A percentile compares a stretch with the other conserved stretches of the same genome.
Conservation (phyloP, 2,888 invertebrate genomes). For the Lissonota sp. region DNA sequence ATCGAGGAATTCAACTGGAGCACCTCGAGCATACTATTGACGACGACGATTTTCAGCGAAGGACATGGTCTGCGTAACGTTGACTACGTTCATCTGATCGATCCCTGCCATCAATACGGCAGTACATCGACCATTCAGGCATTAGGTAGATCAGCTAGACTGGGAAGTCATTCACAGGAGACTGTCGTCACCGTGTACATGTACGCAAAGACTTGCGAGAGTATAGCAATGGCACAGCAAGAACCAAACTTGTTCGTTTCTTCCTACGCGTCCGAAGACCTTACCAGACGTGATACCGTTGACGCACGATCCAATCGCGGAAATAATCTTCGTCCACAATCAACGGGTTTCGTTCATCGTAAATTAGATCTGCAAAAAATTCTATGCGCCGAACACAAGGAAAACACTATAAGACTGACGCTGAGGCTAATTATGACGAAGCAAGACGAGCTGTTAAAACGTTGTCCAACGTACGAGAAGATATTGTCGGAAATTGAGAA, state of each 20-base stretch:
- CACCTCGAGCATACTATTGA: not conserved
- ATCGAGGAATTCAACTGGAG: conserved; percentile 4
- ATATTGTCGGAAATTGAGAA: too few species aligned
- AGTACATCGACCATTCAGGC: conserved; percentile 1
- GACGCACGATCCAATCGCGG: too few species aligned
- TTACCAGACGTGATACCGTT: too few species aligned
- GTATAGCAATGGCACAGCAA: too few species aligned
- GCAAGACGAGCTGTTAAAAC: not conserved
- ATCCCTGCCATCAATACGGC: conserved; percentile 5
- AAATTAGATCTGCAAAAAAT: conserved; percentile 5
- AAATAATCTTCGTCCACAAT: too few species aligned
- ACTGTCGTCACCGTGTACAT: too few species aligned
- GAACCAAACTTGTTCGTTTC: too few species aligned
- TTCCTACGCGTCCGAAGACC: too few species aligned
- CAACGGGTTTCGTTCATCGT: not conserved
- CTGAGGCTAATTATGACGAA: not conserved
- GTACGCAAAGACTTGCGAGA: too few species aligned
- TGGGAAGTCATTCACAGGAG: too few species aligned
- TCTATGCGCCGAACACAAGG: not conserved
- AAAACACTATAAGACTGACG: conserved; percentile 1
- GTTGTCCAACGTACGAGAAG: too few species aligned
- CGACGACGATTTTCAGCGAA: conserved; percentile 7
- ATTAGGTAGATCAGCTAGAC: not conserved
- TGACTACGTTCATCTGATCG: conserved; percentile 2
- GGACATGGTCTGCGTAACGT: conserved; percentile 9